These are phyloP conservation scores for Aptenodytes forsteri DNA, from an alignment of 2,113 vertebrate genomes.

Conservation along the genomic window DNA sequence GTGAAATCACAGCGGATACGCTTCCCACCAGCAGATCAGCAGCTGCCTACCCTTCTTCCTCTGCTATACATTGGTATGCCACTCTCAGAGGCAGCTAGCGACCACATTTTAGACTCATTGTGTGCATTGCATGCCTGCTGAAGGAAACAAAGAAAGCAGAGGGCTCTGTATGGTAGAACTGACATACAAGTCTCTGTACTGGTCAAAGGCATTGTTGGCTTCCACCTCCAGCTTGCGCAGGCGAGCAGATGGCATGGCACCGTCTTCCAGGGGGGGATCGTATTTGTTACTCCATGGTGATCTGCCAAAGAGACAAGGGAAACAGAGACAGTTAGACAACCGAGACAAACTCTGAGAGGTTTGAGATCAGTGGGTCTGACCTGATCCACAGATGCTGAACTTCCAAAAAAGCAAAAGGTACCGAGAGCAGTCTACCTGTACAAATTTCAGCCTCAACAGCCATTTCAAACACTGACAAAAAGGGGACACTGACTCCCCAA, in stretches of 20 bases:
- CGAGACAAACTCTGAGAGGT: accelerated
- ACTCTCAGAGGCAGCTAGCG: not conserved
- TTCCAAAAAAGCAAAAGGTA: not conserved
- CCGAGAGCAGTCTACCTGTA: not conserved
- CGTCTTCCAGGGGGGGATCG: conserved; percentile 96
- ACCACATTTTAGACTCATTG: not conserved
- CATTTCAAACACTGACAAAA: not conserved
- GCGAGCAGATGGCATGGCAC: conserved; percentile 96
- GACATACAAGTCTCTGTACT: conserved; percentile 98
- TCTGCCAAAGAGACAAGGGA: conserved; percentile 66
- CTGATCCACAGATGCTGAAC: not conserved
- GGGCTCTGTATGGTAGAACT: not conserved
- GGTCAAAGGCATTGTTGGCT: conserved; percentile 99
- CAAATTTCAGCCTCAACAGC: not conserved
- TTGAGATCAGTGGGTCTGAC: not conserved
- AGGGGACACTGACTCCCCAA: not conserved
- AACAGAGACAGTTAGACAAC: not conserved
- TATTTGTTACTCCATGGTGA: conserved; percentile 99
- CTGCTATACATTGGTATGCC: not conserved
- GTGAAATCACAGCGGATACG: not conserved
- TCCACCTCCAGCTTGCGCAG: conserved; percentile 98
- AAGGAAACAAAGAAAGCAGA: not conserved
- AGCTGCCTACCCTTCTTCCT: not conserved
- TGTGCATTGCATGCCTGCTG: not conserved
- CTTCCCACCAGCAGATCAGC: not conserved